phyloP scores from a whole-genome alignment of 2,113 vertebrate genomes.

The Rana temporaria region DNA sequence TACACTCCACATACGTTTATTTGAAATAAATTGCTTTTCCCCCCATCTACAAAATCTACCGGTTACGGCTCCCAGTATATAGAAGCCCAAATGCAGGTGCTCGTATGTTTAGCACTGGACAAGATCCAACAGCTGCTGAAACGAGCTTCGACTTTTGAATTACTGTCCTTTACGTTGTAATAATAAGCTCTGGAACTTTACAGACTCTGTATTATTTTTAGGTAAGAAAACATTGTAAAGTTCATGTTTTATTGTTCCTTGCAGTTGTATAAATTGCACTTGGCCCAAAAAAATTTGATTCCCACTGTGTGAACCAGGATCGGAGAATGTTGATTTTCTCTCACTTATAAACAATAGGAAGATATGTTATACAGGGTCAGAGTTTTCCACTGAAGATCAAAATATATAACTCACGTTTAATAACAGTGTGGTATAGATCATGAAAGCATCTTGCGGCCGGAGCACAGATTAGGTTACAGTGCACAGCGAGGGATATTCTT shows the following conservation, averaged over 20 bases:
- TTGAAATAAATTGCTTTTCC: not conserved
- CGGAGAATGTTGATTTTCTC: slow-evolving; percentile 84
- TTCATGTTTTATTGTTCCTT: slow-evolving; percentile 86
- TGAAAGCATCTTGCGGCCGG: slow-evolving; percentile 75
- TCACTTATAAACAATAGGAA: slow-evolving; percentile 83
- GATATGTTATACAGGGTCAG: slow-evolving; percentile 81
- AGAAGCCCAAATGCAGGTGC: slow-evolving; percentile 67
- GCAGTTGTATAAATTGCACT: slow-evolving; percentile 85
- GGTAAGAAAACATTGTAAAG: slow-evolving; percentile 83
- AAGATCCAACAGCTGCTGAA: slow-evolving; percentile 70
- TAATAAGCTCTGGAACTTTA: slow-evolving; percentile 83
- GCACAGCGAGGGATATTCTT: slow-evolving; percentile 80
- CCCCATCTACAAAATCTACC: not conserved
- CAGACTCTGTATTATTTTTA: slow-evolving; percentile 85
- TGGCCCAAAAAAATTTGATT: slow-evolving; percentile 84
- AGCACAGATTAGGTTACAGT: slow-evolving; percentile 72
- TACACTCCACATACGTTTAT: not conserved
- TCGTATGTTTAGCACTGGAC: slow-evolving; percentile 65
- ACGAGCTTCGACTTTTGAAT: slow-evolving; percentile 76
- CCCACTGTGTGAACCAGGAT: slow-evolving; percentile 84
- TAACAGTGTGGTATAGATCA: slow-evolving; percentile 82
- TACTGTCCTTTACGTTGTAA: slow-evolving; percentile 79
- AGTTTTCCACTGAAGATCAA: slow-evolving; percentile 81
- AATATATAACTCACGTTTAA: slow-evolving; percentile 83
- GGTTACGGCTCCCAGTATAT: not conserved